These are phyloP conservation scores for Atherinosoma microstoma DNA, from an alignment of 2,797 vertebrate genomes.

Conservation along the genomic window DNA sequence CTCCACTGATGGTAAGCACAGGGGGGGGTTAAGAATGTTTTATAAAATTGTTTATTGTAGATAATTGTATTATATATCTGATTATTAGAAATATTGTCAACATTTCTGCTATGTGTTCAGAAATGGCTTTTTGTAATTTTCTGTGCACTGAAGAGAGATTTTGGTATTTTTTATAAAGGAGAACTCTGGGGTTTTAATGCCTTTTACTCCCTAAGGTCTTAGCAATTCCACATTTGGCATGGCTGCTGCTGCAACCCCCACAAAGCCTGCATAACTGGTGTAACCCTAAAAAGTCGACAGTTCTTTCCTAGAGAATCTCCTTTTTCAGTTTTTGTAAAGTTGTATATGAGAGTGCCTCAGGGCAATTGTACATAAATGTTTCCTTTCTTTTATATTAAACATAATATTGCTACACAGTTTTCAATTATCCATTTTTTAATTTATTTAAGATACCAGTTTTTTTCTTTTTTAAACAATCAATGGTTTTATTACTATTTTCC, in stretches of 20 bases:
- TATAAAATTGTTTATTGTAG: conserved; percentile 84
- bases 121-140: conserved; percentile 88
- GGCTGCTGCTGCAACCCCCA: conserved; percentile 59
- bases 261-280: conserved; percentile 62
- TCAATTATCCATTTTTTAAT: conserved; percentile 39
- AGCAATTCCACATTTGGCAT: conserved; percentile 67
- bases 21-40: conserved; percentile 76
- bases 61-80: conserved; percentile 85
- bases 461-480: not conserved
- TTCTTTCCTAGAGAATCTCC: conserved; percentile 61
- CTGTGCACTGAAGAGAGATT: conserved; percentile 88
- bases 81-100: conserved; percentile 83
- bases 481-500: conserved; percentile 48
- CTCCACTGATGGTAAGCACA: conserved; percentile 64
- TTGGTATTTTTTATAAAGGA: conserved; percentile 87
- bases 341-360: conserved; percentile 76
- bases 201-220: conserved; percentile 62
- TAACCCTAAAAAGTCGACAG: conserved; percentile 46
- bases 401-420: conserved; percentile 65
- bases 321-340: conserved; percentile 80
- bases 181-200: conserved; percentile 62
- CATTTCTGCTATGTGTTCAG: conserved; percentile 81
- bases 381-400: conserved; percentile 83
- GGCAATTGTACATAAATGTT: conserved; percentile 82
- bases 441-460: conserved; percentile 3